Evolutionary conservation across 2,113 vertebrate species (phyloP), one percentile per base, ranked within the genome.

Genomic region (Phyllostomus discolor): DNA sequence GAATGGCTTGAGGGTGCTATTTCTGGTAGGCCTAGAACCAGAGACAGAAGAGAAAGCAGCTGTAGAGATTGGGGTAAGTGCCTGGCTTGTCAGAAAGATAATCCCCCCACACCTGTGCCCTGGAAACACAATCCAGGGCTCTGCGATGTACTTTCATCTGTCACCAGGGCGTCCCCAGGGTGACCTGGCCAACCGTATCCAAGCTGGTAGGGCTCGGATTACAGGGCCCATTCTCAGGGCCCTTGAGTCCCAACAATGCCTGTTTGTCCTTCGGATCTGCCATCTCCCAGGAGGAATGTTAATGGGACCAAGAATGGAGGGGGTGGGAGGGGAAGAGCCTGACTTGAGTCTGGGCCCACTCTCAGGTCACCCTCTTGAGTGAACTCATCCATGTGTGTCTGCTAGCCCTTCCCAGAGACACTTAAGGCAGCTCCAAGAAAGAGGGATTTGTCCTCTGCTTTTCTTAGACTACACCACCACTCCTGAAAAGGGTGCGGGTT

Each of bases 71-170:
- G 96, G 64, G 59, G 0, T 97, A 95, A 98, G 97, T 96, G 96
- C 92, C 57, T 85, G 91, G 66, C 0, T 0, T 97, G 95, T 97
- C 96, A 95, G 97, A 97, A 98, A 93, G 97, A 96, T 98, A 98
- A 99, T 98, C 98, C 97, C 87, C 88, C 96, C 94, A 95, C 98
- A 99, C 98, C 98, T 98, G 98, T 96, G 98, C 80, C 38, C 85
- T 57, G 69, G 95, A 97, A 98, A 97, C 97, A 96, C 79, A 87
- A 87, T 11, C 0, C 93, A 66, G 69, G 95, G 94, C 97, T 97
- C 97, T 94, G 92, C 93, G 96, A 95, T 94, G 95, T 96, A 73
- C 80, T 98, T 96, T 98, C 89, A 96, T 98, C 96, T 98, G 98
- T 98, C 98, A 95, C 95, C 97, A 93, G 81, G 88, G 81, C 35